Base-by-base conservation (phyloP, 2,113 vertebrate genomes). In the Euleptes europaea region DNA sequence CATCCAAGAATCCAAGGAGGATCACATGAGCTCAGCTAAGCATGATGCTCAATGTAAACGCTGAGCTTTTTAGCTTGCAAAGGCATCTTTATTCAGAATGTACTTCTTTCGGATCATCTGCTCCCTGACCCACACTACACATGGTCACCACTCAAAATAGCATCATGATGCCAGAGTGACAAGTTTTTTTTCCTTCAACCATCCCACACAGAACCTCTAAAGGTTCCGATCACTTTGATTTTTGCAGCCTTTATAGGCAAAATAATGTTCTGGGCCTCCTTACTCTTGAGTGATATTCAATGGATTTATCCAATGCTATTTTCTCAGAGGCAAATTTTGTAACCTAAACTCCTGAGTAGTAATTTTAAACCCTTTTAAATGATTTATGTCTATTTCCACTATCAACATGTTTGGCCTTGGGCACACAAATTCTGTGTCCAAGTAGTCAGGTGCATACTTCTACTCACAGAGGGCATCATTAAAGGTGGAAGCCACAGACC, bases 271-370 rank as follows among this genome's bases (percentile, higher is more conserved):
- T 31, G 33, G 31, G 35, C 15, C 42, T 26, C 38, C 8, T 40
- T 23, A 51, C 60, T 82, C 84, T 76, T 83, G 84, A 79, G 19
- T 85, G 78, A 31, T 60, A 14, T 42, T n/a, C 89, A 60, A 83
- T 73, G 70, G n/a, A 74, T 73, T 57, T 78, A 57, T 40, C 85
- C 83, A 89, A 26, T 17, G 4, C 3, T 3, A 0, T 11, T 77
- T 63, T 15, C 44, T 44, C 28, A 33, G 60, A 11, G 26, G 40
- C 26, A 42, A 60, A 2, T 14, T 31, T 35, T 28, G 49, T 23
- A 67, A 23, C 31, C 54, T n/a, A 1, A 44, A 67, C 67, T 86
- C 44, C 1, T 31, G 9, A 0, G 2, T 31, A 40, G 38, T 82
- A 19, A 3, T 38, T 57, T 70, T 57, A 79, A 17, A 76, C 75